Evolutionary conservation across 2,888 invertebrate genomes (phyloP).

Genomic region (Morpho deidamia): DNA sequence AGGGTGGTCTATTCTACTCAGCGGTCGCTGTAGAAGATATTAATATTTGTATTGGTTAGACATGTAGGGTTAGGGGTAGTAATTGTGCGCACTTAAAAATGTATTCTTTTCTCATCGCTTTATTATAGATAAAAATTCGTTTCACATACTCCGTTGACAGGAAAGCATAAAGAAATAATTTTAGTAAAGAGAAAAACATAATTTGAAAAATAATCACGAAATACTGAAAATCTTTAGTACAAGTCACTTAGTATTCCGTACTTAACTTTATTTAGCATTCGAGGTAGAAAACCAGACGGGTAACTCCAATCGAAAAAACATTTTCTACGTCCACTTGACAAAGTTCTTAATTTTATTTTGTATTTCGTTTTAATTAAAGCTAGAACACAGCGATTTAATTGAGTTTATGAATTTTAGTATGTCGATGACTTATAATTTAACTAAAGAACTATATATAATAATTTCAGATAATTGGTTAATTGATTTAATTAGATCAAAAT

Average conservation of each 20-base stretch:
- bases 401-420: slow-evolving; percentile 14
- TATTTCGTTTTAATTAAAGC: slow-evolving; percentile 47
- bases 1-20: no score
- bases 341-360: slow-evolving; percentile 43
- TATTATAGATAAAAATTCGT: not conserved
- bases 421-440: no score
- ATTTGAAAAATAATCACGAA: slow-evolving; percentile 16
- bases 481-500: not conserved
- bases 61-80: no score
- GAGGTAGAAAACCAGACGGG: slow-evolving; percentile 42
- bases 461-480: no score
- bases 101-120: no score
- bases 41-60: no score
- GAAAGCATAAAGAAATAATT: slow-evolving; percentile 13
- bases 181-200: not conserved
- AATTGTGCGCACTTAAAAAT: no score
- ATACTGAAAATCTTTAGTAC: slow-evolving; percentile 20
- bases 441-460: no score
- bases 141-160: slow-evolving; percentile 13
- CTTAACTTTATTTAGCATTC: slow-evolving; percentile 43
- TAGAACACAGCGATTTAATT: slow-evolving; percentile 17
- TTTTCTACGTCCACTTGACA: slow-evolving; percentile 41
- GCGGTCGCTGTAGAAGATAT: no score
- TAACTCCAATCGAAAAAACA: slow-evolving; percentile 50
- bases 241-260: slow-evolving; percentile 27